Base-by-base conservation (phyloP, 2,888 invertebrate genomes). In the Sialis lutaria region DNA sequence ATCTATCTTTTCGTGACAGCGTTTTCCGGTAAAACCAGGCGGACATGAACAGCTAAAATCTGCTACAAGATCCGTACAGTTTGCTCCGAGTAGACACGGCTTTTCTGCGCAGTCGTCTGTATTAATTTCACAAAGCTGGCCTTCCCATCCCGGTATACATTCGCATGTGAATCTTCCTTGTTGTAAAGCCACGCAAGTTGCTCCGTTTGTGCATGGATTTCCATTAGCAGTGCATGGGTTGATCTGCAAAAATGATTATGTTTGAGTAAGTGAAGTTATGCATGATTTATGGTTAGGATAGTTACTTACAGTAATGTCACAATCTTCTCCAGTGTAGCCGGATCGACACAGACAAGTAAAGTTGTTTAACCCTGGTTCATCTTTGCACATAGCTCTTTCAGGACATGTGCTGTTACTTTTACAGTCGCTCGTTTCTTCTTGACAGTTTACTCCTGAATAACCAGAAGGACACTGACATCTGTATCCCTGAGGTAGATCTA, bases 61-160 rank as follows among this genome's bases (percentile, higher is more conserved):
- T 52, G 88, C 88, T 0, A 96, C 80, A 54, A 95, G 71, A 65
- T 97, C 97, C 0, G 92, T 91, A 62, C 96, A 96, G 54, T 86
- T 86, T 1, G 93, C 83, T 1, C 85, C 88, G 31, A 96, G 68
- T 1, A 92, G 71, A 61, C 93, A 93, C 31, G 95, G 95, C 53
- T 82, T 81, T 62, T 92, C 92, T 6, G 87, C 82, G 63, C 95
- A 96, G 60, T 96, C 95, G 58, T 96, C 84, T 51, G 80, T 87
- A 60, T 93, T 91, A n/a, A 74, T 74, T 61, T 93, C 91, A 63
- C 98, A 98, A 50, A 84, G 82, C 56, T 89, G 85, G 50, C 98
- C 98, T 62, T 92, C 91, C 96, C 97, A 98, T 39, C 98, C 98
- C 13, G 91, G 84, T 46, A 88, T 69, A 63, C 98, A 98, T 62